Conservation (phyloP, 1,140 invertebrate genomes). For the Drosophila takahashii region DNA sequence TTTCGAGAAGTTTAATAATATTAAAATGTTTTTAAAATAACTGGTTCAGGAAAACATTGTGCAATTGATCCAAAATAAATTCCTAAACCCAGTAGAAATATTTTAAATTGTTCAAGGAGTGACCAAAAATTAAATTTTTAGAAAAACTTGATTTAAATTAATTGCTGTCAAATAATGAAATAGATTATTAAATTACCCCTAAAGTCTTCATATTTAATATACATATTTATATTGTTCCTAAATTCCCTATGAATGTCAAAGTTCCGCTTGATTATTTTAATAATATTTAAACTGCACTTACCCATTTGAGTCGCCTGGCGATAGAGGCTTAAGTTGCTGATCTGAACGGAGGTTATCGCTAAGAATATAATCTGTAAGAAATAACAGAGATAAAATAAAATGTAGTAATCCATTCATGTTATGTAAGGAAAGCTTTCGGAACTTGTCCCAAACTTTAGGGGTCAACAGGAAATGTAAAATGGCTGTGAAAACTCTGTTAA, state of each 20-base stretch:
- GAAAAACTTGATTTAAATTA: too few species aligned
- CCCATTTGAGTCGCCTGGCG: conserved; percentile 78
- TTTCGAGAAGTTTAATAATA: too few species aligned
- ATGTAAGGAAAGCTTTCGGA: conserved; percentile 29
- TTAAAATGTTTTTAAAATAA: too few species aligned
- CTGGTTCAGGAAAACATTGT: too few species aligned
- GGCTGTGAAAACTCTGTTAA: background rate
- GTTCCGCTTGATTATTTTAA: background rate
- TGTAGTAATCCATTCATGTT: background rate
- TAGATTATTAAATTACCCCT: too few species aligned
- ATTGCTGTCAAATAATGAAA: too few species aligned
- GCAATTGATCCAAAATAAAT: too few species aligned
- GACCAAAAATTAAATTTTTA: too few species aligned
- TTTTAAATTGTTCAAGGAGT: too few species aligned
- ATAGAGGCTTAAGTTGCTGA: conserved; percentile 74
- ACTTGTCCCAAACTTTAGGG: conserved; percentile 4
- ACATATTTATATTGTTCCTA: too few species aligned
- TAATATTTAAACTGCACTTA: conserved; percentile 47
- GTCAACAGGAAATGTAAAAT: background rate
- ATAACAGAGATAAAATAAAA: background rate
- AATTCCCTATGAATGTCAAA: conserved; percentile 14
- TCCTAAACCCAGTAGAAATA: too few species aligned
- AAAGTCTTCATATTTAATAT: too few species aligned
- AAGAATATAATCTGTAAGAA: conserved; percentile 76
- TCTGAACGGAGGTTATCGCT: conserved; percentile 77